These are phyloP conservation scores for Phymastichus coffea DNA, from an alignment of 1,140 invertebrate species.

Conservation along the genomic window DNA sequence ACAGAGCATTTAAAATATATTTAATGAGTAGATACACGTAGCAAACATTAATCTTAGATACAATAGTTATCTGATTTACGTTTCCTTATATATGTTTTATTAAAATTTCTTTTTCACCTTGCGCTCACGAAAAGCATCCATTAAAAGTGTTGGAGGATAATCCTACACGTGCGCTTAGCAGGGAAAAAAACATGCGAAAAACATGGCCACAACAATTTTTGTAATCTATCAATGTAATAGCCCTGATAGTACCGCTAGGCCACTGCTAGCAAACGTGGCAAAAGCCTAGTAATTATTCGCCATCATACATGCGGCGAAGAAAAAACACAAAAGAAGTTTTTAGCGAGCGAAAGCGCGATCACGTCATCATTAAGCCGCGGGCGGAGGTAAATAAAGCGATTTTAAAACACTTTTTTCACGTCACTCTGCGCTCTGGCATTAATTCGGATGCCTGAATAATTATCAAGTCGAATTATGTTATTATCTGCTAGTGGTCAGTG, in stretches of 20 bases:
- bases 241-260: conserved; percentile 1
- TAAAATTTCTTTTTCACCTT: too few relatives aligned
- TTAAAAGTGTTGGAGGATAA: too few relatives aligned
- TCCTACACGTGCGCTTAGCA: not conserved
- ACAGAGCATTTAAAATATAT: too few relatives aligned
- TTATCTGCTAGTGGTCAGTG: too few relatives aligned
- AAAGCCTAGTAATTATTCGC: conserved; percentile 22
- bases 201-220: conserved; percentile 2
- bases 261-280: too few relatives aligned
- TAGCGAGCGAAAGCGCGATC: conserved; percentile 13
- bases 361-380: conserved; percentile 13
- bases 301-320: too few relatives aligned
- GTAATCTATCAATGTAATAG: conserved; percentile 24
- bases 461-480: conserved; percentile 1
- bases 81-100: too few relatives aligned
- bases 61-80: too few relatives aligned
- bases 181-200: conserved; percentile 5
- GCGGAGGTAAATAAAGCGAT: conserved; percentile 14
- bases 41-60: too few relatives aligned
- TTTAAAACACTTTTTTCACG: conserved; percentile 14
- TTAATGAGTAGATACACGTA: too few relatives aligned
- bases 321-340: conserved; percentile 21
- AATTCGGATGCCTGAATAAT: conserved; percentile 8
- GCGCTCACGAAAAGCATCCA: too few relatives aligned
- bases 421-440: not conserved